These are phyloP conservation scores for Chaetoderma sp. DNA, from an alignment of 2,888 invertebrate genomes.

Conservation along the genomic window DNA sequence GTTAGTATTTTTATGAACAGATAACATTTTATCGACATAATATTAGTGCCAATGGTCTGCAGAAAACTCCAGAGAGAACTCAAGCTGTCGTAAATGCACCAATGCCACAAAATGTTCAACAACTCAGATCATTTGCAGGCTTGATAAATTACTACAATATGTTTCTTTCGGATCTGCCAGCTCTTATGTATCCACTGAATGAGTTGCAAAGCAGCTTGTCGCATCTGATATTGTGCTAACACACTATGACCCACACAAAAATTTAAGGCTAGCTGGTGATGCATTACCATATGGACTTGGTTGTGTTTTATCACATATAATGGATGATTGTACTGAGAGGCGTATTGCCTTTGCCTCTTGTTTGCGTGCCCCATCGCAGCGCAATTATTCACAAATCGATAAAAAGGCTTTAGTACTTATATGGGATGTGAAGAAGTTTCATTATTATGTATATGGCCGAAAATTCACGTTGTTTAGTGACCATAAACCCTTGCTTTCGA, in stretches of 20 bases:
- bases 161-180: neutral
- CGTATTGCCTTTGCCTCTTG: slow-evolving; percentile 16
- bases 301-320: slow-evolving; percentile 12
- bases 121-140: neutral
- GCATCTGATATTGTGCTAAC: slow-evolving; percentile 21
- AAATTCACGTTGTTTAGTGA: slow-evolving; percentile 39
- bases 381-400: slow-evolving; percentile 61
- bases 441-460: slow-evolving; percentile 51
- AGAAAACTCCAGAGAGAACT: slow-evolving; percentile 3
- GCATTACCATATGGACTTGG: slow-evolving; percentile 23
- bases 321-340: slow-evolving; percentile 12
- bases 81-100: neutral
- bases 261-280: slow-evolving; percentile 17
- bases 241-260: slow-evolving; percentile 10
- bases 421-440: slow-evolving; percentile 17
- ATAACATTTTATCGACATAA: neutral
- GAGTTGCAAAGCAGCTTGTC: slow-evolving; percentile 12
- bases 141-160: neutral
- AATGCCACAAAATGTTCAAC: neutral
- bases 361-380: slow-evolving; percentile 6
- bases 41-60: neutral
- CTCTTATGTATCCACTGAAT: neutral
- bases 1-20: neutral
- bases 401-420: slow-evolving; percentile 59
- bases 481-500: neutral